phyloP scores from a whole-genome alignment of 2,888 invertebrate species.

The Cryptocheilus praepositus region DNA sequence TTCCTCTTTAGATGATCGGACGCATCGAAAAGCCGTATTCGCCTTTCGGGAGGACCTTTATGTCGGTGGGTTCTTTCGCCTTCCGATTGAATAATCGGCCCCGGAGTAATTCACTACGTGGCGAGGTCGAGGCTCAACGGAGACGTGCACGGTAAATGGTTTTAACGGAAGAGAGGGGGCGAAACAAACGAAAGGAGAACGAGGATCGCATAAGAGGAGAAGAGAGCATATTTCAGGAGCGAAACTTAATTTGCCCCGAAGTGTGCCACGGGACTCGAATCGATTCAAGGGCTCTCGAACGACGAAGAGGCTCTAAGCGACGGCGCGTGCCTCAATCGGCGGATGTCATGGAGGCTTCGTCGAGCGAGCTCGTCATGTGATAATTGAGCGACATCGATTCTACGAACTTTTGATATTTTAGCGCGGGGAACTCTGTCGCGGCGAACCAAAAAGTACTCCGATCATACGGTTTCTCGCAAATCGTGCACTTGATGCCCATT shows the following conservation, averaged over 20 bases:
- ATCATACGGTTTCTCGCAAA: too few relatives aligned
- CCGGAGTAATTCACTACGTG: too few relatives aligned
- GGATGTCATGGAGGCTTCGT: conserved; percentile 50
- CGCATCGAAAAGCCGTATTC: conserved; percentile 13
- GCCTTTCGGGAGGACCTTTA: too few relatives aligned
- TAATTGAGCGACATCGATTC: conserved; percentile 56
- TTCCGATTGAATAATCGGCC: too few relatives aligned
- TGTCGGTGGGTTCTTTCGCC: too few relatives aligned
- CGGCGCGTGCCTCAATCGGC: conserved; percentile 64
- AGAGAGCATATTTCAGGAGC: conserved; percentile 63
- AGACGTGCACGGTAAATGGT: conserved; percentile 20
- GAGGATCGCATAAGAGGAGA: conserved; percentile 15
- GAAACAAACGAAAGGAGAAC: conserved; percentile 32
- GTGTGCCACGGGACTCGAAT: conserved; percentile 68
- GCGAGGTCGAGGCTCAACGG: conserved; percentile 16
- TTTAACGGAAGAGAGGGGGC: conserved; percentile 21
- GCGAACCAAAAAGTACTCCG: too few relatives aligned
- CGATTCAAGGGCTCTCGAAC: conserved; percentile 69
- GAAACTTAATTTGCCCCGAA: conserved; percentile 71
- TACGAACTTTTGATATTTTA: conserved; percentile 26
- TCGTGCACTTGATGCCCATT: too few relatives aligned
- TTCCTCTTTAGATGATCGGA: conserved; percentile 5
- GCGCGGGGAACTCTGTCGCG: conserved; percentile 9
- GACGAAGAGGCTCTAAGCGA: conserved; percentile 57
- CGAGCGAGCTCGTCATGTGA: conserved; percentile 43